Evolutionary conservation across 2,113 vertebrate genomes (phyloP).

Genomic region (Erythrolamprus reginae): DNA sequence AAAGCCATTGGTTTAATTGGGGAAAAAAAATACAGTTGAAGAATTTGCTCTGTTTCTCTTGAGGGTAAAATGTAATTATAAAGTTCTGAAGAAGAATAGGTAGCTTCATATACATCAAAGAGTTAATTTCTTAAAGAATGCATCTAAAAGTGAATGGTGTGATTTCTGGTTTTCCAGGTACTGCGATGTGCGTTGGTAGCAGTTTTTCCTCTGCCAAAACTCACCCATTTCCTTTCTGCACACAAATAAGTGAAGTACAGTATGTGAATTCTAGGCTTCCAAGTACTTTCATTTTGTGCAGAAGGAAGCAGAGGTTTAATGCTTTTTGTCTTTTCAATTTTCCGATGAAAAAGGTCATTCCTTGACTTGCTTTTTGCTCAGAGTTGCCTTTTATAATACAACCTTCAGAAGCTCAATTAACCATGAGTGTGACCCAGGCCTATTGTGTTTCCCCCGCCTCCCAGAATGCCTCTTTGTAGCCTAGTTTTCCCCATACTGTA

Average conservation of each 20-base stretch:
- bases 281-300: not conserved
- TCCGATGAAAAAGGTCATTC: not conserved
- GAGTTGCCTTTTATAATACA: not conserved
- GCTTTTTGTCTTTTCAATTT: not conserved
- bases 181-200: not conserved
- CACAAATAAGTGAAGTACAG: not conserved
- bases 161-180: conserved; percentile 67
- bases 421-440: not conserved
- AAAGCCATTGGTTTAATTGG: conserved; percentile 86
- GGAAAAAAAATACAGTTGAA: conserved; percentile 79
- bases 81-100: conserved; percentile 88
- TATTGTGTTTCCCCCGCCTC: not conserved
- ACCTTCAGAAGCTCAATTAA: not conserved
- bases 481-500: not conserved
- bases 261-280: not conserved
- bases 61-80: conserved; percentile 84
- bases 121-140: conserved; percentile 95
- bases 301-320: not conserved
- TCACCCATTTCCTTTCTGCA: not conserved
- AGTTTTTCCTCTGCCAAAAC: not conserved
- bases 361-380: not conserved
- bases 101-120: conserved; percentile 84
- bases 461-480: not conserved
- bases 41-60: conserved; percentile 82
- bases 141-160: conserved; percentile 83